Evolutionary conservation across 2,113 vertebrate species (phyloP), one percentile per base, ranked within the genome.

Genomic region (Rhynchomys soricoides): DNA sequence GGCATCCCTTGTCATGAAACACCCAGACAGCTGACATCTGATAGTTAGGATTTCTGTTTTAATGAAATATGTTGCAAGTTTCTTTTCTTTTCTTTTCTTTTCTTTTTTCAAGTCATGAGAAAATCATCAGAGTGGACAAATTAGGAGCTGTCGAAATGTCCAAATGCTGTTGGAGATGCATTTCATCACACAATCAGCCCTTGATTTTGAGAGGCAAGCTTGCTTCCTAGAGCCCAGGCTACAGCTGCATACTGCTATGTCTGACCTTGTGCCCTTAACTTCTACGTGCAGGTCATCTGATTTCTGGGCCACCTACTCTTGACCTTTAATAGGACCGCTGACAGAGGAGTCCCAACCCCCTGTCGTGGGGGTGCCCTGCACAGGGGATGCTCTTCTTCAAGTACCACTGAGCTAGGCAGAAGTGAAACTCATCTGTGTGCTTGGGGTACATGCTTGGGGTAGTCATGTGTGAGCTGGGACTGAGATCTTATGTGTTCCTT

Each of bases 241-340:
- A 12, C 52, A 15, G 48, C 5, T 7, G 6, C 0, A 24, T 10
- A 4, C 75, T 17, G 45, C 50, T 11, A 2, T 0, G 0, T 7
- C 16, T 48, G 90, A 52, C 48, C 13, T 4, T 3, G 17, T 8
- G 7, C 24, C 13, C 70, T 1, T 16, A 64, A 24, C 52, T 5
- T 1, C 2, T 1, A 6, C 3, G 1, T 29, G 48, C 17, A n/a
- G 52, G 34, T 62, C 29, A 7, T 16, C 37, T 19, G 57, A 22
- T 34, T 43, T 5, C 6, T 34, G 86, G 3, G 1, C n/a, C 15
- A 50, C 55, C 6, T 78, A 21, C 17, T 37, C n/a, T 77, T 48
- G 10, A 6, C 2, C 45, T 43, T 52, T 71, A 26, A 89, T 34
- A 92, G 59, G 16, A 11, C 50, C 2, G 7, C 17, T n/a, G 37